Percentiles rank a stretch among this genome's conserved stretches.
phyloP scores from a whole-genome alignment of 1,140 invertebrate species.

The Drosophila bocki region DNA sequence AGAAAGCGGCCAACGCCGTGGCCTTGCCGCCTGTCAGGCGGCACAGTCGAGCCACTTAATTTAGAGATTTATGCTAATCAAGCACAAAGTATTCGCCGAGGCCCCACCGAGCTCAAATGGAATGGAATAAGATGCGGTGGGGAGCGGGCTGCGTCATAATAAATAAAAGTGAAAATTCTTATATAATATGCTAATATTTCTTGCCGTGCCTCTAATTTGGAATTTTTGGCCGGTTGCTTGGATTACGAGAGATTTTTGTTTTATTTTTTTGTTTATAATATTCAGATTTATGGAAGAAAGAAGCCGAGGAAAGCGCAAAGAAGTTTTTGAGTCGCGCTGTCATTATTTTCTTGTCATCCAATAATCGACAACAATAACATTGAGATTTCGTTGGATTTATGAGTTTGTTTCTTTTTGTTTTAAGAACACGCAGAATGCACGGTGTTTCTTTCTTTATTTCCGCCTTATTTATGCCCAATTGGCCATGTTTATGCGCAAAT shows the following conservation, averaged over 20 bases:
- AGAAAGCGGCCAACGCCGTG: slow-evolving; percentile 33
- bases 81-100: slow-evolving; percentile 57
- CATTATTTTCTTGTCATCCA: slow-evolving; percentile 34
- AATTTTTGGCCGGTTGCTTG: slow-evolving; percentile 22
- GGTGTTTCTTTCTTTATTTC: slow-evolving; percentile 14
- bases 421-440: not conserved
- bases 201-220: slow-evolving; percentile 46
- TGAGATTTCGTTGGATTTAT: slow-evolving; percentile 12
- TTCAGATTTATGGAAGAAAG: slow-evolving; percentile 44
- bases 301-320: slow-evolving; percentile 42
- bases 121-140: slow-evolving; percentile 19
- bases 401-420: not conserved
- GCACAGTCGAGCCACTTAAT: slow-evolving; percentile 48
- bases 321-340: slow-evolving; percentile 26
- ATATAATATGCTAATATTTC: slow-evolving; percentile 68
- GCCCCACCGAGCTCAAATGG: slow-evolving; percentile 18
- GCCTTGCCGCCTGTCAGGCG: slow-evolving; percentile 55
- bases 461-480: slow-evolving; percentile 41
- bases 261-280: slow-evolving; percentile 44
- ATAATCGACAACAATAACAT: slow-evolving; percentile 41
- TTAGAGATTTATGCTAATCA: slow-evolving; percentile 69
- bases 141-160: slow-evolving; percentile 27
- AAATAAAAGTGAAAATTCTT: slow-evolving; percentile 69
- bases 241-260: slow-evolving; percentile 57
- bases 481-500: slow-evolving; percentile 33